Evolutionary conservation across 2,888 invertebrate genomes (phyloP), one percentile per base, ranked within the genome.

Genomic region (Scelioninae gen. 2): DNA sequence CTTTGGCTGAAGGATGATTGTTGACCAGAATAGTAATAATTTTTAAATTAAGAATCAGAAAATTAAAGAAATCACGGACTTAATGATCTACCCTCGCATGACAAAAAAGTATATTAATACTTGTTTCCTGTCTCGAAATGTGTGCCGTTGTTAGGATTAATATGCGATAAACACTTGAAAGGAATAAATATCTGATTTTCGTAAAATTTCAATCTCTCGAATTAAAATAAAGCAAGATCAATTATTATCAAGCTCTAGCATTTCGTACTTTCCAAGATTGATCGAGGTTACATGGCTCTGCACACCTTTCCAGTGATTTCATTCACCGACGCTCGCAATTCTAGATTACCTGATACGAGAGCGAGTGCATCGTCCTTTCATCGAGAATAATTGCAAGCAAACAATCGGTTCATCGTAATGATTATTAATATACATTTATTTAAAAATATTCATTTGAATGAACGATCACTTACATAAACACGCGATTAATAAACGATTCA

Each of bases 391-490:
- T 53, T 53, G 37, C 19, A 5, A 11, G 11, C 11, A 50, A 35
- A 50, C 33, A 50, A 33, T 50, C 33, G 15, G 37, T 13, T 53
- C 22, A 53, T 53, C 35, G 25, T 16, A 41, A 39, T 41, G 18
- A 53, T 64, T 41, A 64, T 45, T 53, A 45, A 43, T 11, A 64
- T 53, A 35, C 46, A 25, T 25, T 31, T 53, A 35, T 35, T 25
- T 16, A 9, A 18, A 48, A 25, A 46, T 64, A 64, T 64, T 53
- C 53, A 64, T 22, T 18, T 13, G 28, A 43, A 37, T 55, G 25
- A 37, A 46, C 65, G 55, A 18, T 46, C 13, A 11, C 16, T 67
- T 67, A 28, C 22, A 31, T 67, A 57, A 67, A 67, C 67, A 31
- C 55, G 41, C 67, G 33, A 57, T 28, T 45, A 22, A 64, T 52